phyloP scores from a whole-genome alignment of 53 echinoderm and acorn worm species.

The Crossaster papposus region DNA sequence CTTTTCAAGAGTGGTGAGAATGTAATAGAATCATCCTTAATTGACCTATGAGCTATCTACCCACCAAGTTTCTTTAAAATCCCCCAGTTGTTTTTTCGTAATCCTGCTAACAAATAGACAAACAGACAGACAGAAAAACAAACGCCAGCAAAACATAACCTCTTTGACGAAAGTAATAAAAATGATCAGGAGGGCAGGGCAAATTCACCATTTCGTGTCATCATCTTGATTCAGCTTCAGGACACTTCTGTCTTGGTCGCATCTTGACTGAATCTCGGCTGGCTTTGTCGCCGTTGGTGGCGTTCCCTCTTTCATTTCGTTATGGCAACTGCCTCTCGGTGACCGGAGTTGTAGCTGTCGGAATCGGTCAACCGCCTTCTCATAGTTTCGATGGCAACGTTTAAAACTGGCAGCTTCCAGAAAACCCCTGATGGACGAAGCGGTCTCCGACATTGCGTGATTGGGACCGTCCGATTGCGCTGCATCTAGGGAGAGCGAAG shows the following conservation, averaged over 20 bases:
- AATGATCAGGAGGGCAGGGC: neutral
- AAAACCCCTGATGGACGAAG: conserved; percentile 11
- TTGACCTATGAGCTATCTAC: no score
- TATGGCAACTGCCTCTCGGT: neutral
- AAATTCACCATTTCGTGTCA: conserved; percentile 41
- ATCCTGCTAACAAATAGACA: no score
- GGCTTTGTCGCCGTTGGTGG: neutral
- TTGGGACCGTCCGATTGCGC: conserved; percentile 3
- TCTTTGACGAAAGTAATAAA: no score
- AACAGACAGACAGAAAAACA: no score
- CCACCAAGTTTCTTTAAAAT: no score
- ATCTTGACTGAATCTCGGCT: neutral
- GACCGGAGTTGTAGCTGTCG: neutral
- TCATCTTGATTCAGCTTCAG: conserved; percentile 7
- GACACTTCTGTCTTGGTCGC: neutral
- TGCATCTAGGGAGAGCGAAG: conserved; percentile 33
- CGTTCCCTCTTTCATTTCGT: neutral
- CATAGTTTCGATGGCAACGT: conserved; percentile 50
- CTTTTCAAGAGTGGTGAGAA: no score
- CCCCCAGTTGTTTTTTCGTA: no score
- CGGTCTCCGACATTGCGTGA: neutral
- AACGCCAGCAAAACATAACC: no score
- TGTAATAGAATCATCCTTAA: no score
- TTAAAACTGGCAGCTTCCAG: conserved; percentile 64
- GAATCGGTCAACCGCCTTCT: conserved; percentile 10